Evolutionary conservation across 1,140 invertebrate genomes (phyloP), one percentile per base, ranked within the genome.

Genomic region (Ectropis grisescens): DNA sequence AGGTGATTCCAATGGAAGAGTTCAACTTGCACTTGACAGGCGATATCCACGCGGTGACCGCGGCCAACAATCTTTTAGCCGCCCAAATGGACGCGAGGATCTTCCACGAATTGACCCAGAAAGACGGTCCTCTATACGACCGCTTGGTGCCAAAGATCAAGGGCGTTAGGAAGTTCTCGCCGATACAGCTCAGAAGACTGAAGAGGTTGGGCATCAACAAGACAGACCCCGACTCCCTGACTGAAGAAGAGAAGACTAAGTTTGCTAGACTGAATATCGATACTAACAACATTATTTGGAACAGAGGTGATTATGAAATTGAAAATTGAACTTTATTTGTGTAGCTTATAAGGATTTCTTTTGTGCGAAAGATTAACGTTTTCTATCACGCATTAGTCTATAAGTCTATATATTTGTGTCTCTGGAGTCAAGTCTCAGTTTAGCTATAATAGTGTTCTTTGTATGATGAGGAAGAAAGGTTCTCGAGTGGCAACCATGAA

Each of bases 1-100:
- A 96, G 85, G 96, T 99, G 0, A 98, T 99, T 55, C 98, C 98
- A 0, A 99, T 99, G 98, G 97, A 99, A 82, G 98, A 99, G 58
- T 98, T 99, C 72, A 99, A 99, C 83, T 87, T 99, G 6, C 98
- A 99, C 80, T 84, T 99, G 29, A 99, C 98, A 4, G 98, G 97
- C 10, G 98, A 99, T 67, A 98, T 99, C 47, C 98, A 99, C 78
- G 98, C 98, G 0, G 93, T 99, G 2, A 93, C 94, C 1, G 97
- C 96, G 2, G 98, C 98, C 4, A 98, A 99, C 80, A 99, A 99
- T 84, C 84, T 99, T 3, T 75, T 99, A 1, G 96, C 98, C 11
- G 97, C 97, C 2, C 92, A 95, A 64, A 85, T 96, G 52, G 97
- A 98, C 75, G 92, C 97, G 1, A 86, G 97, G 58, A 96, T 97